Conservation (phyloP, 2,113 vertebrate species). For the Antechinus stuartii region DNA sequence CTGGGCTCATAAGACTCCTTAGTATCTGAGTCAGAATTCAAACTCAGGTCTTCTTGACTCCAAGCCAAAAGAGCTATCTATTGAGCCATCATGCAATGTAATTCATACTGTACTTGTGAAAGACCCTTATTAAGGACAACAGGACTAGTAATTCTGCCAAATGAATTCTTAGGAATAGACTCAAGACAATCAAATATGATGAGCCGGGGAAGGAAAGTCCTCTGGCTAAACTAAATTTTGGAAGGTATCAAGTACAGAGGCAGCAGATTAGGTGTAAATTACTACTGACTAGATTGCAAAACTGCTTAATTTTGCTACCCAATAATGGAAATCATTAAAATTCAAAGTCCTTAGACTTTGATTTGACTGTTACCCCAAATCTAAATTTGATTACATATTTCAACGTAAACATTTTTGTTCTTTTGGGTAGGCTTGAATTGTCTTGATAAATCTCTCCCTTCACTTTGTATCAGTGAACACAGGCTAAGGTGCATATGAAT, state of each 20-base stretch:
- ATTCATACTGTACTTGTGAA: not conserved
- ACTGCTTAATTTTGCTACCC: not conserved
- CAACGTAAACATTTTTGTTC: not conserved
- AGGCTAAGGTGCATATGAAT: not conserved
- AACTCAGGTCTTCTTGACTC: not conserved
- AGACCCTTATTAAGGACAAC: not conserved
- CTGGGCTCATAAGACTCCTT: too few species aligned
- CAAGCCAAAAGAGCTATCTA: too few species aligned
- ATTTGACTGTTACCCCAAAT: not conserved
- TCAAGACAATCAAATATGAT: not conserved
- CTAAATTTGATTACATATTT: not conserved
- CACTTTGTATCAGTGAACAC: not conserved
- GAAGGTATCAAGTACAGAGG: too few species aligned
- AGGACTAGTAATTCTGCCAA: not conserved
- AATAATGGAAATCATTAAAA: conserved; percentile 12
- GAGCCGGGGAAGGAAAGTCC: too few species aligned
- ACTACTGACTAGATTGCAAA: not conserved
- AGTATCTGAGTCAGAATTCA: not conserved
- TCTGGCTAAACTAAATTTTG: too few species aligned
- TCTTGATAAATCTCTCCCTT: conserved; percentile 1
- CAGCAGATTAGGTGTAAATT: not conserved
- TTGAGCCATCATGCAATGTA: not conserved
- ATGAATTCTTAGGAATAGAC: not conserved
- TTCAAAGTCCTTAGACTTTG: not conserved
- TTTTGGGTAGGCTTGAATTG: conserved; percentile 12